Conservation (phyloP, 2,888 invertebrate genomes). For the Geophilus truncorum region DNA sequence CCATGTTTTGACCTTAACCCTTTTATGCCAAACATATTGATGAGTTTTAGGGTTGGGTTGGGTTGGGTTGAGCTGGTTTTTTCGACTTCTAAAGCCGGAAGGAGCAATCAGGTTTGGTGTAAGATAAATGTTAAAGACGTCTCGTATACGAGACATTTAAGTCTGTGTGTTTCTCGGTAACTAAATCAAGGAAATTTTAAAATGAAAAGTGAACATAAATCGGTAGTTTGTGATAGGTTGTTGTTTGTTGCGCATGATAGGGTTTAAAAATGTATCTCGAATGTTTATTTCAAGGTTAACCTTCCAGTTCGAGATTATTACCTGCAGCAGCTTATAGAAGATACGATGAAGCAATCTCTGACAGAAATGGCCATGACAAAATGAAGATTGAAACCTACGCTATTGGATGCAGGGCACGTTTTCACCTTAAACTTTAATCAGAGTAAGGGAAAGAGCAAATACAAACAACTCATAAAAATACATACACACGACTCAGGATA, state of each 20-base stretch:
- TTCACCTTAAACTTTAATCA: constrained; percentile 3
- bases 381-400: constrained; percentile 21
- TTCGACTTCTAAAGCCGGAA: neutral
- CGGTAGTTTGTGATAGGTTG: too few relatives aligned
- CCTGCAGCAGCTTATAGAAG: neutral
- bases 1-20: neutral
- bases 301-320: neutral
- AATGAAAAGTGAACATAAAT: too few relatives aligned
- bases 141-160: too few relatives aligned
- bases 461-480: neutral
- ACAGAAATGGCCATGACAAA: constrained; percentile 9
- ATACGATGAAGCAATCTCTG: constrained; percentile 1
- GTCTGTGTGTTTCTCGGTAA: too few relatives aligned
- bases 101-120: constrained; percentile 1
- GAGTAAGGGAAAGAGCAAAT: neutral
- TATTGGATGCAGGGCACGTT: constrained; percentile 7
- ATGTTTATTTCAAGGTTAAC: neutral
- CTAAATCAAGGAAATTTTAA: too few relatives aligned
- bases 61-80: too few relatives aligned
- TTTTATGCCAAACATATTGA: neutral
- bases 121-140: too few relatives aligned
- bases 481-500: neutral
- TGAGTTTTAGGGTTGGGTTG: neutral
- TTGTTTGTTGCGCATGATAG: too few relatives aligned
- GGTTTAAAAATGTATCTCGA: neutral